These are phyloP conservation scores for Bungarus multicinctus DNA, from an alignment of 2,113 vertebrate species.

Conservation along the genomic window DNA sequence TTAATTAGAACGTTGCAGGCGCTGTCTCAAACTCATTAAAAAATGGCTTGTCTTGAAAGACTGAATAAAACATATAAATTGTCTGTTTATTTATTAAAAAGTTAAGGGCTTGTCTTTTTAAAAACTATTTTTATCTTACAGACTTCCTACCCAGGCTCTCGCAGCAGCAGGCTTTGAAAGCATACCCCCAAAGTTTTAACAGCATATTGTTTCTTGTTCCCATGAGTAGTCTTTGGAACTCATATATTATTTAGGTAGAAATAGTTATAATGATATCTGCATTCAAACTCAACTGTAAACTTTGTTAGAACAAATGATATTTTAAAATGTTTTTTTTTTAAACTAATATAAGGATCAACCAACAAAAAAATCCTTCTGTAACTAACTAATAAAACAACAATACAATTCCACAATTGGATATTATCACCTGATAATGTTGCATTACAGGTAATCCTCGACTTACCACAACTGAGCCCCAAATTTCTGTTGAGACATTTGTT, in stretches of 20 bases:
- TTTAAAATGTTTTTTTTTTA: neutral
- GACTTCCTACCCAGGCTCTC: neutral
- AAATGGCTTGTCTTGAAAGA: neutral
- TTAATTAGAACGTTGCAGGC: neutral
- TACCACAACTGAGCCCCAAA: no score
- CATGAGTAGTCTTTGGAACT: constrained; percentile 37
- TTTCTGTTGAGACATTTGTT: no score
- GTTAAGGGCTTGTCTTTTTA: constrained; percentile 9
- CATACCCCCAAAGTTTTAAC: constrained; percentile 41
- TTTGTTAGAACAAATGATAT: constrained; percentile 23
- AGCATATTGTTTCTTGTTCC: constrained; percentile 26
- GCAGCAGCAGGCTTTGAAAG: constrained; percentile 35
- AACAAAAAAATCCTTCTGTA: neutral
- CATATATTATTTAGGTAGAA: neutral
- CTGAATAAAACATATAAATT: neutral
- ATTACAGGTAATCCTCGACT: neutral
- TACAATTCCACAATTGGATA: neutral
- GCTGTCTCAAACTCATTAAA: constrained; percentile 14
- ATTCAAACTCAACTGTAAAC: constrained; percentile 49
- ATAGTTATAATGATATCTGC: constrained; percentile 48
- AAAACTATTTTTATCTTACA: constrained; percentile 35
- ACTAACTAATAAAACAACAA: neutral
- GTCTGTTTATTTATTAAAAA: neutral
- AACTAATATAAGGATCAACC: neutral
- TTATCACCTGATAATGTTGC: neutral